A percentile compares a stretch with the other conserved stretches of the same genome.
Evolutionary conservation across 2,113 vertebrate genomes (phyloP).

Genomic region (Eubucco bourcierii): DNA sequence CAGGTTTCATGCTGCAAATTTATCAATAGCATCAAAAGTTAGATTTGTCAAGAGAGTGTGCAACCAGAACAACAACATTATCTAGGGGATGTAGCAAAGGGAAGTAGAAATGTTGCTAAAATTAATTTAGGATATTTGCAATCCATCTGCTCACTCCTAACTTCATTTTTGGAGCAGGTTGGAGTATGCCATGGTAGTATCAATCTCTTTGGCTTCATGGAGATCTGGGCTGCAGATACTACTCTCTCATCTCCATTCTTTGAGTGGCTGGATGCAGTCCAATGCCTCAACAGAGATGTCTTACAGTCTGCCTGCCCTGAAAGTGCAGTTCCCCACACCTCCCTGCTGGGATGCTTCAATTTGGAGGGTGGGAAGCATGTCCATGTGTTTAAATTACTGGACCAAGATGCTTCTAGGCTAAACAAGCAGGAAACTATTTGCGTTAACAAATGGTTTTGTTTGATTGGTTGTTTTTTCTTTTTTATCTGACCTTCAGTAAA

Average conservation of each 20-base stretch:
- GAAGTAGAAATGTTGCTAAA: background rate
- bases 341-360: background rate
- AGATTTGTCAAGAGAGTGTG: background rate
- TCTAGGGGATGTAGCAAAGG: background rate
- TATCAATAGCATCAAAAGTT: background rate
- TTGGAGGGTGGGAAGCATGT: background rate
- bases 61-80: background rate
- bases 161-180: background rate
- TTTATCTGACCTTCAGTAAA: background rate
- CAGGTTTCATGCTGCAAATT: background rate
- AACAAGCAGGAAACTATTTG: background rate
- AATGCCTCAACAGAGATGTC: background rate
- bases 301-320: background rate
- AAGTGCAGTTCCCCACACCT: accelerated
- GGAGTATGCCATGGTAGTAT: accelerated
- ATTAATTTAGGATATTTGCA: background rate
- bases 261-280: accelerated
- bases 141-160: background rate
- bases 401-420: background rate
- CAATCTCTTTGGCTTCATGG: background rate
- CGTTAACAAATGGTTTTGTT: background rate
- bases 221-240: background rate
- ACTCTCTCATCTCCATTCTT: background rate
- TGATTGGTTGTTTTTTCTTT: background rate
- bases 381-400: background rate